Conservation (phyloP, 2,797 vertebrate genomes). For the Avahi laniger region DNA sequence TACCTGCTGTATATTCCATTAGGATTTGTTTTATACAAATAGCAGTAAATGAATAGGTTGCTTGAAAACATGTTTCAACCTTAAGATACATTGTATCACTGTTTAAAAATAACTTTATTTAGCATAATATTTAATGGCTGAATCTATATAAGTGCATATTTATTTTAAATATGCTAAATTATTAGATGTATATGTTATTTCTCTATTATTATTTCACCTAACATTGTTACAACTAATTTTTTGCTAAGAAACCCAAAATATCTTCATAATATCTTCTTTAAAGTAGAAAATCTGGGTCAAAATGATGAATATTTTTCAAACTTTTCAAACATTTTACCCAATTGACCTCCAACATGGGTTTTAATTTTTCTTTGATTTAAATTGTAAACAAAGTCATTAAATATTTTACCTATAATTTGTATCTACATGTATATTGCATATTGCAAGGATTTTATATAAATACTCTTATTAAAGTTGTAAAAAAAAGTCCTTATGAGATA, state of each 20-base stretch:
- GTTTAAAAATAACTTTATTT: neutral
- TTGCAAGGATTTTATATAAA: neutral
- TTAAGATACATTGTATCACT: neutral
- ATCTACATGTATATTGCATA: neutral
- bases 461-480: neutral
- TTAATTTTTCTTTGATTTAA: neutral
- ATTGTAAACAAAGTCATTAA: neutral
- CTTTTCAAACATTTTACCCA: neutral
- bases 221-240: neutral
- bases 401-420: neutral
- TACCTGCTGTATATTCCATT: neutral
- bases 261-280: neutral
- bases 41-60: neutral
- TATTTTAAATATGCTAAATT: neutral
- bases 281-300: neutral
- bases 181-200: neutral
- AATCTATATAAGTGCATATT: neutral
- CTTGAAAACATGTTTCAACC: neutral
- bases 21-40: neutral
- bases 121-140: neutral
- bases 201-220: neutral
- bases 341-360: neutral
- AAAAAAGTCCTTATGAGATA: neutral
- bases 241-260: neutral
- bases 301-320: neutral